Evolutionary conservation across 2,797 vertebrate species (phyloP).

Genomic region (Potorous gilbertii): DNA sequence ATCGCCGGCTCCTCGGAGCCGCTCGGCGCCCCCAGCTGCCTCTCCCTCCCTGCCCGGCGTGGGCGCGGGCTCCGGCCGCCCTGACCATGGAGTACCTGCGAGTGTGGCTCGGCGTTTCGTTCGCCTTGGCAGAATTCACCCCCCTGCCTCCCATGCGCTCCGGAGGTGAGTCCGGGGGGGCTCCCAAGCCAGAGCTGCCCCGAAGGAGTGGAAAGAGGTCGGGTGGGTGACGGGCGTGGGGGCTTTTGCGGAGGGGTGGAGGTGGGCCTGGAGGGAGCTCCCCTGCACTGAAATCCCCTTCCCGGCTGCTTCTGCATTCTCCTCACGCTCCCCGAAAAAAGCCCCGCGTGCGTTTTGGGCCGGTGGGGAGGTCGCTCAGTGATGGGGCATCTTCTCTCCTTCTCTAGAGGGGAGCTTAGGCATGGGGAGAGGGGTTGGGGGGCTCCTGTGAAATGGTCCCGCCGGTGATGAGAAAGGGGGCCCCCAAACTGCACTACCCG

Average conservation of each 20-base stretch:
- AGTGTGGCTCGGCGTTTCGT: conserved; percentile 63
- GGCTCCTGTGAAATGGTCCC: neutral
- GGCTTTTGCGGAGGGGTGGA: conserved; percentile 16
- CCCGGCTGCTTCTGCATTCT: neutral
- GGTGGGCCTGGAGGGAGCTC: conserved; percentile 14
- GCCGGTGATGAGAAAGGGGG: neutral
- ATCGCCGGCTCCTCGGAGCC: neutral
- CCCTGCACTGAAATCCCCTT: conserved; percentile 3
- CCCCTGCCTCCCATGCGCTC: conserved; percentile 37
- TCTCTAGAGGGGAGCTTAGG: neutral
- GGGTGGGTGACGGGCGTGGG: conserved; percentile 25
- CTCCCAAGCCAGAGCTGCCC: neutral
- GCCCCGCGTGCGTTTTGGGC: neutral
- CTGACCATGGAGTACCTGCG: conserved; percentile 71
- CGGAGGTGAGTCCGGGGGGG: conserved; percentile 77
- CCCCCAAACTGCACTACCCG: neutral
- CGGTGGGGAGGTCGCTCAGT: neutral
- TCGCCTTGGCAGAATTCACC: conserved; percentile 63
- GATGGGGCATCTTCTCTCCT: neutral
- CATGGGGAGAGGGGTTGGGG: neutral
- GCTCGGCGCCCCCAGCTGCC: neutral
- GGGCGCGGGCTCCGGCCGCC: neutral
- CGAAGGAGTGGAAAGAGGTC: conserved; percentile 3
- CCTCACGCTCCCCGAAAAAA: neutral
- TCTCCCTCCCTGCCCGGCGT: conserved; percentile 57